phyloP scores from a whole-genome alignment of 2,113 vertebrate species.

The Ciconia stormi region DNA sequence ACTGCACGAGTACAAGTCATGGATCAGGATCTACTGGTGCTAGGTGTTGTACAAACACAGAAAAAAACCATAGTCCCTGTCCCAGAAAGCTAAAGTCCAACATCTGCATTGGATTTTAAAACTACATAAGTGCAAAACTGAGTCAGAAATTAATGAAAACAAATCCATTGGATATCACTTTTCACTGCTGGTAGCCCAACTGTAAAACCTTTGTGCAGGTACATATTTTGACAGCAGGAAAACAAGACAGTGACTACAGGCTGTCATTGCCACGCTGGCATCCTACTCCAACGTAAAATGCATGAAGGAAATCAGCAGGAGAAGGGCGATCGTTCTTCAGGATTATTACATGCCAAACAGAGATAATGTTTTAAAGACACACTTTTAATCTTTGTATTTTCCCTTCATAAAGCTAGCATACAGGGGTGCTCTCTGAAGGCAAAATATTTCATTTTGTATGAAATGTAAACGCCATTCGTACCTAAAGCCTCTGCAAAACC shows the following conservation, averaged over 20 bases:
- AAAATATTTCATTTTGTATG: not conserved
- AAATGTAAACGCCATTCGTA: not conserved
- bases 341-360: not conserved
- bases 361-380: not conserved
- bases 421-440: not conserved
- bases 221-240: not conserved
- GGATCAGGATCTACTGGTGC: not conserved
- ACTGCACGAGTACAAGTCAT: not conserved
- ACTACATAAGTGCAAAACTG: not conserved
- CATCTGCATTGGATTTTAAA: not conserved
- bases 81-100: constrained; percentile 35
- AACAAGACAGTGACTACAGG: not conserved
- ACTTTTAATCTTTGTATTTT: not conserved
- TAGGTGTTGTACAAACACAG: constrained; percentile 2
- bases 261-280: not conserved
- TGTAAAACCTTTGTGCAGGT: not conserved
- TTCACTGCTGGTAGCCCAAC: not conserved
- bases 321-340: not conserved
- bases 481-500: not conserved
- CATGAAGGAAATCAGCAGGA: not conserved
- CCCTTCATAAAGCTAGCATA: not conserved
- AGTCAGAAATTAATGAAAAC: not conserved
- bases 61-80: not conserved
- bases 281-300: not conserved
- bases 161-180: not conserved